These are phyloP conservation scores for Diachrysia chrysitis DNA, from an alignment of 2,888 invertebrate species.

Conservation along the genomic window DNA sequence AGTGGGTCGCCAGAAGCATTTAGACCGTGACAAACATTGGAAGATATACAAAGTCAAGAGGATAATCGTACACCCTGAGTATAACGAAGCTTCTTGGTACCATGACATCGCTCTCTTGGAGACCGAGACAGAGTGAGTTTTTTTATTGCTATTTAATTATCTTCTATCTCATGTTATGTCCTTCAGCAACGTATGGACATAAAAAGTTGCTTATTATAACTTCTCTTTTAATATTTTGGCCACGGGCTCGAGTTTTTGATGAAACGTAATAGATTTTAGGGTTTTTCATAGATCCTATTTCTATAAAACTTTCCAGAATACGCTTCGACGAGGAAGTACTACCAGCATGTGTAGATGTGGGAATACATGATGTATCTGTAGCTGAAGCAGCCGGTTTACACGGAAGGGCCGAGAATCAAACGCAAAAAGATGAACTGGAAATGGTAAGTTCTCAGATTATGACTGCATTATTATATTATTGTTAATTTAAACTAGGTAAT, in stretches of 20 bases:
- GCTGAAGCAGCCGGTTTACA: background rate
- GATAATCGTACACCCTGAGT: slow-evolving; percentile 59
- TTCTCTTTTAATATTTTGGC: too few species aligned
- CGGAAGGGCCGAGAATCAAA: background rate
- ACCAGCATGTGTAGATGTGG: background rate
- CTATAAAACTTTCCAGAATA: background rate
- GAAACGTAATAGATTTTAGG: too few species aligned
- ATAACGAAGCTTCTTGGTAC: slow-evolving; percentile 59
- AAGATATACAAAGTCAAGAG: slow-evolving; percentile 26
- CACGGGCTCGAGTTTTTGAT: too few species aligned
- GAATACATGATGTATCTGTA: background rate
- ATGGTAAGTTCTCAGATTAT: background rate
- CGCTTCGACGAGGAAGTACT: background rate
- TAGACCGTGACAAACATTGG: slow-evolving; percentile 8
- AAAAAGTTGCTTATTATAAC: too few species aligned
- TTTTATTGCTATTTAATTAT: background rate
- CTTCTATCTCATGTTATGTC: too few species aligned
- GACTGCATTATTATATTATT: too few species aligned
- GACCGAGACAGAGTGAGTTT: slow-evolving; percentile 42
- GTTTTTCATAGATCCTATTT: too few species aligned
- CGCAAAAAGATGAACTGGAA: background rate
- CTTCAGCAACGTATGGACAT: too few species aligned
- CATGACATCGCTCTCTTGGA: slow-evolving; percentile 68
- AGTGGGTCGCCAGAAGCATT: background rate
- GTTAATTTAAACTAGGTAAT: too few species aligned